Percentiles rank a stretch among this genome's conserved stretches.
Conservation (phyloP, 2,888 invertebrate genomes). For the Heliconius erato region DNA sequence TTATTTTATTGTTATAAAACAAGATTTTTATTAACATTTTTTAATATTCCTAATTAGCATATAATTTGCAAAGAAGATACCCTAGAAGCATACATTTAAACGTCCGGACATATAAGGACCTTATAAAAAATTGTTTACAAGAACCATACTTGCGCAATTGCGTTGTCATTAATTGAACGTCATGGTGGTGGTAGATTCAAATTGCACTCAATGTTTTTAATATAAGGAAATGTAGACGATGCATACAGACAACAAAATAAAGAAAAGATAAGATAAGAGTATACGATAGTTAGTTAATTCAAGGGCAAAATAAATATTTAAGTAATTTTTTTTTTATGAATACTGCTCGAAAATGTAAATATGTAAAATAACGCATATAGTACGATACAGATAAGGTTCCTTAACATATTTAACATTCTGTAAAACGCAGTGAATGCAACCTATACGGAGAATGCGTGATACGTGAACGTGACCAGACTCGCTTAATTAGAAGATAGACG, state of each 20-base stretch:
- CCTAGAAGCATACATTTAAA: too few species aligned
- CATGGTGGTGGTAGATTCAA: too few species aligned
- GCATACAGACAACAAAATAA: too few species aligned
- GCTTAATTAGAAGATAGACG: conserved; percentile 22
- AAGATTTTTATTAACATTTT: background rate
- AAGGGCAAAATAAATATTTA: too few species aligned
- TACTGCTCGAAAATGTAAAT: background rate
- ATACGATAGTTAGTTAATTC: too few species aligned
- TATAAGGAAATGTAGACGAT: too few species aligned
- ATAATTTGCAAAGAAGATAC: background rate
- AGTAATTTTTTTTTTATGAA: background rate
- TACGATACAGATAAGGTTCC: background rate
- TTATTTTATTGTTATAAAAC: background rate
- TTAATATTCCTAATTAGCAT: background rate
- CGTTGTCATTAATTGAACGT: too few species aligned
- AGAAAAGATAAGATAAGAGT: too few species aligned
- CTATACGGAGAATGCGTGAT: background rate
- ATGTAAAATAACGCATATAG: background rate
- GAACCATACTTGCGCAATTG: too few species aligned
- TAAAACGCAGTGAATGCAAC: conserved; percentile 12
- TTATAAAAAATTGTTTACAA: too few species aligned
- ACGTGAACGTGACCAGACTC: conserved; percentile 17
- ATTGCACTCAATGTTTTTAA: too few species aligned
- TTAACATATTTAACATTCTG: background rate
- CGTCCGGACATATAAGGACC: too few species aligned